Conservation (phyloP, 2,113 vertebrate species). For the Gobiocypris rarus region DNA sequence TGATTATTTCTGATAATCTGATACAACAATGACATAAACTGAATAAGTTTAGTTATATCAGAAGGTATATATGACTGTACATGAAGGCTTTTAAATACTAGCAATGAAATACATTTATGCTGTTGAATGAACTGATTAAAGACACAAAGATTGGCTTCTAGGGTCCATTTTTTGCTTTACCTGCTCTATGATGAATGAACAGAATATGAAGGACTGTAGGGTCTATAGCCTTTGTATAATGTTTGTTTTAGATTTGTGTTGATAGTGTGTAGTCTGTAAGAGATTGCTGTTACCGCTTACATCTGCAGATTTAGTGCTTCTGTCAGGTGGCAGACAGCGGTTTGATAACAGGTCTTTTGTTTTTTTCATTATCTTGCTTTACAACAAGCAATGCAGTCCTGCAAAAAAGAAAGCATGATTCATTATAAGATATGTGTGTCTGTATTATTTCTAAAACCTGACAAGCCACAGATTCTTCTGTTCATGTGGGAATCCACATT, state of each 20-base stretch:
- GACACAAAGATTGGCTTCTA: neutral
- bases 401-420: neutral
- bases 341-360: neutral
- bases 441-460: neutral
- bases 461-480: neutral
- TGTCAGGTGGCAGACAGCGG: neutral
- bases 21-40: neutral
- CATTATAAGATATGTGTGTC: neutral
- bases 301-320: neutral
- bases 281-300: neutral
- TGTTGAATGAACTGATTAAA: slow-evolving; percentile 13
- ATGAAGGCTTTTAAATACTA: neutral
- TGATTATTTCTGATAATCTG: slow-evolving; percentile 7
- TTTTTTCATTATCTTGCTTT: neutral
- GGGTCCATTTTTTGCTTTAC: neutral
- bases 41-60: neutral
- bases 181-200: neutral
- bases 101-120: neutral
- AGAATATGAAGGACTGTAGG: neutral
- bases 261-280: no score
- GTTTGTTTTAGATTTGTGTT: neutral
- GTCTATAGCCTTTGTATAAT: neutral
- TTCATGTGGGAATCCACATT: neutral
- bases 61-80: neutral
- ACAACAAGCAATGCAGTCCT: neutral